phyloP scores from a whole-genome alignment of 1,140 invertebrate genomes.

The Drosophila nasuta region DNA sequence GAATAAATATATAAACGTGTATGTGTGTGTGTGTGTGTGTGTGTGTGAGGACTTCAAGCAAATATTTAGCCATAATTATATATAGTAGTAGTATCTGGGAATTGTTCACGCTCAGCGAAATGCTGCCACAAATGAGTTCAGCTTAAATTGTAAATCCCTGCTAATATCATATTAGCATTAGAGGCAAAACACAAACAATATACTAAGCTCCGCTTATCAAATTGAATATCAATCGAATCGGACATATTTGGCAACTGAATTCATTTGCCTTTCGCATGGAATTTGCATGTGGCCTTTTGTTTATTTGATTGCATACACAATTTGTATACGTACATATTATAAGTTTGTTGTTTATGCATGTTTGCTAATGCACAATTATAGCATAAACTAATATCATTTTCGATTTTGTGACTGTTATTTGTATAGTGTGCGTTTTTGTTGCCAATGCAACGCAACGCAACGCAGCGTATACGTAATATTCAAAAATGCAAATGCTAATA shows the following conservation, averaged over 20 bases:
- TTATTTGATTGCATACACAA: slow-evolving; percentile 1
- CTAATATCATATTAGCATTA: slow-evolving; percentile 4
- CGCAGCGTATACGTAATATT: not conserved
- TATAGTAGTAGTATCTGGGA: slow-evolving; percentile 35
- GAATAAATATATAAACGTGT: not conserved
- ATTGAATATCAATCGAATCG: slow-evolving; percentile 3
- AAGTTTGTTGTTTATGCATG: not conserved
- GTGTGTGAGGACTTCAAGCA: slow-evolving; percentile 31
- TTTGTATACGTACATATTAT: not conserved
- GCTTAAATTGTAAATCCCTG: slow-evolving; percentile 14
- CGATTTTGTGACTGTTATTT: not conserved
- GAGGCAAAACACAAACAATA: not conserved
- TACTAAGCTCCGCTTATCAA: slow-evolving; percentile 14
- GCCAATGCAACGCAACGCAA: not conserved
- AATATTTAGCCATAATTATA: slow-evolving; percentile 60
- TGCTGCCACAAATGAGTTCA: not conserved
- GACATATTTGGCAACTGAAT: slow-evolving; percentile 21
- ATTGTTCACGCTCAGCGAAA: slow-evolving; percentile 13
- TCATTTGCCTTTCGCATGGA: slow-evolving; percentile 1
- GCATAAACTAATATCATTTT: slow-evolving; percentile 17
- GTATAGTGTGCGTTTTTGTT: not conserved
- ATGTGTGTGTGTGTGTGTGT: slow-evolving; percentile 1
- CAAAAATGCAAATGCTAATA: no score
- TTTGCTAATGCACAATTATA: slow-evolving; percentile 18
- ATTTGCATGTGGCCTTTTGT: not conserved